A percentile compares a stretch with the other conserved stretches of the same genome.
Conservation (phyloP, 2,113 vertebrate species). For the western clawed frog (Xenopus tropicalis) region UCB_Xtro_10.0 CM004447.2:113370501-113371000, state of each 20-base stretch:
- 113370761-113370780: slow-evolving; percentile 21
- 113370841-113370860: slow-evolving; percentile 51
- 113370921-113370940: slow-evolving; percentile 48
- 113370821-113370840: slow-evolving; percentile 44
- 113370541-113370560: too few relatives aligned
- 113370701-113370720: slow-evolving; percentile 2
- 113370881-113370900: slow-evolving; percentile 53
- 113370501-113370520: too few relatives aligned
- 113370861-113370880: slow-evolving; percentile 40
- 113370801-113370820: slow-evolving; percentile 5
- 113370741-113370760: background rate
- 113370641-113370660: too few relatives aligned
- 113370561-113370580: too few relatives aligned
- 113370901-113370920: slow-evolving; percentile 42
- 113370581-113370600: too few relatives aligned
- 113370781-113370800: slow-evolving; percentile 41
- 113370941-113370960: slow-evolving; percentile 47
- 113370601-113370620: too few relatives aligned
- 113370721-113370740: slow-evolving; percentile 26
- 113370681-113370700: background rate
- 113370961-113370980: slow-evolving; percentile 32
- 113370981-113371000: slow-evolving; percentile 44
- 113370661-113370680: too few relatives aligned
- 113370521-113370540: too few relatives aligned
- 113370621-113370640: too few relatives aligned